Conservation (phyloP, 2,797 vertebrate genomes). For the Brotula barbata region DNA sequence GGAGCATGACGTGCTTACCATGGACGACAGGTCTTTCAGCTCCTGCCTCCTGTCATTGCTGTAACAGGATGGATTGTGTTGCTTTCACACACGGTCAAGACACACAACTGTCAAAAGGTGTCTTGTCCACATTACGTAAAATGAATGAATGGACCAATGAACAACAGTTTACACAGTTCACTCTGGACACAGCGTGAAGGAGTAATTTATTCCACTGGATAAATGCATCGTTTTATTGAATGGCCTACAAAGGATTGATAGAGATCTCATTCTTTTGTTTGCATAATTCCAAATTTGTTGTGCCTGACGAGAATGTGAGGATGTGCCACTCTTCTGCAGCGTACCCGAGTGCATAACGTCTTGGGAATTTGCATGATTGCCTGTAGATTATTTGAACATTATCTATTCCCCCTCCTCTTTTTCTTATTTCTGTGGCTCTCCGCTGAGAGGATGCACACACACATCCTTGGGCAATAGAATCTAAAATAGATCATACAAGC, state of each 20-base stretch:
- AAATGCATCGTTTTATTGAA: slow-evolving; percentile 44
- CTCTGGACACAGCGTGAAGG: slow-evolving; percentile 16
- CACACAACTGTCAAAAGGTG: slow-evolving; percentile 48
- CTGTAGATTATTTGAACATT: slow-evolving; percentile 80
- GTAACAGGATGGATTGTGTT: slow-evolving; percentile 48
- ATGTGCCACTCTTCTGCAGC: slow-evolving; percentile 56
- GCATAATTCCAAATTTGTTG: slow-evolving; percentile 72
- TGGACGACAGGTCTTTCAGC: slow-evolving; percentile 49
- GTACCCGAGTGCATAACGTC: slow-evolving; percentile 57
- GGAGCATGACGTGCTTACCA: slow-evolving; percentile 65
- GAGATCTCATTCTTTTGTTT: slow-evolving; percentile 61
- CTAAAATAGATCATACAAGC: slow-evolving; percentile 81
- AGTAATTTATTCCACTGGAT: slow-evolving; percentile 49
- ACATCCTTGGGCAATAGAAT: slow-evolving; percentile 77
- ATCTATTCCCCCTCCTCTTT: slow-evolving; percentile 55
- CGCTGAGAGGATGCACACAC: slow-evolving; percentile 76
- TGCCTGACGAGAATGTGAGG: slow-evolving; percentile 55
- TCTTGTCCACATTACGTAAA: slow-evolving; percentile 43
- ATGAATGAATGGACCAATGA: slow-evolving; percentile 37
- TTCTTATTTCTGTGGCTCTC: slow-evolving; percentile 67
- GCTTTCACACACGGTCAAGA: slow-evolving; percentile 56
- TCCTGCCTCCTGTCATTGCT: slow-evolving; percentile 55
- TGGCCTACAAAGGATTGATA: slow-evolving; percentile 41
- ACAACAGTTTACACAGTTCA: slow-evolving; percentile 20
- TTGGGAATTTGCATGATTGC: slow-evolving; percentile 79